Evolutionary conservation across 2,888 invertebrate species (phyloP).

Genomic region (Tetheella fluctuosa): DNA sequence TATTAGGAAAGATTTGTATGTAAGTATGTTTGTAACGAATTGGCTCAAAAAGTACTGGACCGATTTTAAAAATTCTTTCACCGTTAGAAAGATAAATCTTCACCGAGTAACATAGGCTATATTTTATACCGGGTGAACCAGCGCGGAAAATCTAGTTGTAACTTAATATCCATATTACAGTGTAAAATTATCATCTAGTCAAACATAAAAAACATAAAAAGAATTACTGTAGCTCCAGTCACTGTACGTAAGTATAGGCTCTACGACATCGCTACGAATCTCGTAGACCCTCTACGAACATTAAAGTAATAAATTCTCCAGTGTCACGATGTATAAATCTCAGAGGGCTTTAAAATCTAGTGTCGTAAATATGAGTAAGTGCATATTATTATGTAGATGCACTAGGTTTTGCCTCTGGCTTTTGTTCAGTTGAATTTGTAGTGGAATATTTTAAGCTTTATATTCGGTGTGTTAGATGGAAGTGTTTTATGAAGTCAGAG

Average conservation of each 20-base stretch:
- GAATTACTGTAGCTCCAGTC: too few relatives aligned
- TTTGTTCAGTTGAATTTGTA: slow-evolving; percentile 33
- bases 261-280: slow-evolving; percentile 9
- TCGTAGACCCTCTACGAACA: slow-evolving; percentile 22
- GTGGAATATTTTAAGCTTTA: slow-evolving; percentile 3
- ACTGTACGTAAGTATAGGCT: slow-evolving; percentile 21
- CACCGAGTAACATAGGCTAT: too few relatives aligned
- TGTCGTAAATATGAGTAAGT: slow-evolving; percentile 49
- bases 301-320: slow-evolving; percentile 39
- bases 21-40: too few relatives aligned
- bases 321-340: slow-evolving; percentile 43
- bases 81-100: too few relatives aligned
- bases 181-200: too few relatives aligned
- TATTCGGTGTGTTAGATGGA: not conserved
- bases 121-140: too few relatives aligned
- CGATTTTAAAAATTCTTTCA: too few relatives aligned
- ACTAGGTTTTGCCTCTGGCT: slow-evolving; percentile 31
- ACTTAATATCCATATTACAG: too few relatives aligned
- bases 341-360: slow-evolving; percentile 44
- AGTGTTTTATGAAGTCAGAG: not conserved
- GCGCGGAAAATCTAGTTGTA: too few relatives aligned
- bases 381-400: slow-evolving; percentile 46
- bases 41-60: too few relatives aligned
- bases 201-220: too few relatives aligned
- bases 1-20: too few relatives aligned